Base-by-base conservation (phyloP, 2,113 vertebrate species). In the Quiscalus mexicanus region DNA sequence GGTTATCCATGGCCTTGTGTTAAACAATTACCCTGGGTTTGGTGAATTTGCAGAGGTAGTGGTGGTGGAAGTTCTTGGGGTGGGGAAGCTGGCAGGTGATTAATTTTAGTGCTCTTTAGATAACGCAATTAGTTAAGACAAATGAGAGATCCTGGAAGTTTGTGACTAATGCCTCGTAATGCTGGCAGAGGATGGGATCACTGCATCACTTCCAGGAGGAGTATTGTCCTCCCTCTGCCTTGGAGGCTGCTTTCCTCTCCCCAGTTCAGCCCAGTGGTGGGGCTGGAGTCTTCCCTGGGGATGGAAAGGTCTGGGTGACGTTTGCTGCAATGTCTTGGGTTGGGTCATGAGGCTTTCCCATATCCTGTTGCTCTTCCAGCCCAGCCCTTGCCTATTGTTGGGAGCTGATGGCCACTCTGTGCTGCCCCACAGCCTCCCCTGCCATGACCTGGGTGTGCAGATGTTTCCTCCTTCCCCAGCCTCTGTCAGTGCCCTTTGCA, bases 381-480 rank as follows among this genome's bases (percentile, higher is more conserved):
- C 58, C 12, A 5, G 22, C 47, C 10, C 49, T 39, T 49, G 19
- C 56, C 62, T 44, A 4, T 52, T 82, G n/a, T 44, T 2, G 10
- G 63, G 15, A 42, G 10, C 30, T 1, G 0, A 0, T 18, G 50
- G 37, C 8, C 2, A 0, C n/a, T 45, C n/a, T 13, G 17, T 22
- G 50, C 71, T 76, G 49, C 67, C n/a, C 65, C 28, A 16, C 50
- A n/a, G 55, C 62, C 71, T 20, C 25, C 47, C 15, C 24, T 79
- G 84, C 41, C 12, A 0, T 67, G 55, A 27, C 14, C 0, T 0
- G 6, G n/a, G 10, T 30, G 49, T 91, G 79, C 79, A 73, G 84
- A 22, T 4, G 7, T 58, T 88, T 88, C 60, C 84, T 89, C 50
- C 76, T 70, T 27, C 10, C 10, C 52, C 5, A 10, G 1, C 49